Base-by-base conservation (phyloP, 2,797 vertebrate genomes). In the Hipposideros larvatus region DNA sequence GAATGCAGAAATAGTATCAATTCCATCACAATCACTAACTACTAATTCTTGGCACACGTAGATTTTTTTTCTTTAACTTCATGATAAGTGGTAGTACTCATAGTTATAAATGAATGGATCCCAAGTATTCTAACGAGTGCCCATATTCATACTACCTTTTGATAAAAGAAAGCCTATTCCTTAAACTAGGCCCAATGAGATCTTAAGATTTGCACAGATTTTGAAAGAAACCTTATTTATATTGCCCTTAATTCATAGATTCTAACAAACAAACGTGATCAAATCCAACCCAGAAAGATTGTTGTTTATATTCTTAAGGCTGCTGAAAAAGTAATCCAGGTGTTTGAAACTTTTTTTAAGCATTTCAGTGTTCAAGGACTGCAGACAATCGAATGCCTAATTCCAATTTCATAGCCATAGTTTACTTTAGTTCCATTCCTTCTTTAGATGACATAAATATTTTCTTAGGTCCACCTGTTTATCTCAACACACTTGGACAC, bases 1-100 rank as follows among this genome's bases (percentile, higher is more conserved):
- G 96, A 96, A 97, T 87, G 96, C 46, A 96, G 79, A 97, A 97
- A 95, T 96, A 28, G 14, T 78, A 21, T 87, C 48, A 96, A 34
- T 90, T 97, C 92, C 83, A 75, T 97, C 96, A 53, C 66, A 90
- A 91, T 98, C 90, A 85, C 59, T 84, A 70, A 88, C 94, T 94
- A 96, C 41, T 98, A 87, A 90, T 97, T 97, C 97, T 95, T 91
- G 70, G 15, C 84, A 80, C 2, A 28, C 59, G 95, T 0, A 21
- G 70, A 94, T 37, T 93, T 92, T 92, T 43, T 95, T 57, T 96
- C 85, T 79, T 77, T 90, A 96, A 88, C 84, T 97, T 98, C 93
- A 57, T 97, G 87, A 83, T 80, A 95, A 84, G 41, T 94, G 65
- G 21, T 95, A 85, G 21, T 68, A 78, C 63, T 87, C 71, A 68